These are phyloP conservation scores for Patiria pectinifera DNA, from an alignment of 53 echinoderm and acorn worm species.

Conservation along the genomic window DNA sequence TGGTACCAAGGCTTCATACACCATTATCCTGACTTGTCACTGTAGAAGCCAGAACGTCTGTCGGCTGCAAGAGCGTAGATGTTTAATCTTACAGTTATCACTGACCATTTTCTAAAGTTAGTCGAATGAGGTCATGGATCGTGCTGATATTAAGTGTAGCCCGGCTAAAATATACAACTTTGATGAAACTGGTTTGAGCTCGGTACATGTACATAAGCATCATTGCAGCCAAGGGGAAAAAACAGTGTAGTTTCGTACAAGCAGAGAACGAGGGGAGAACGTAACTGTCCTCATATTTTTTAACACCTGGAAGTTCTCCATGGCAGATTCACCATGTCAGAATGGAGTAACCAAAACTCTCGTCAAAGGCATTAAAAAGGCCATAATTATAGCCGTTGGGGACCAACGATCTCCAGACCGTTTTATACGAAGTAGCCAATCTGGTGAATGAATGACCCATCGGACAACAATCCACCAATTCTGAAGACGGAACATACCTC, in stretches of 20 bases:
- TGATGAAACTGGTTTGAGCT: conserved; percentile 57
- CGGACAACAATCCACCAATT: too few relatives aligned
- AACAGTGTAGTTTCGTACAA: conserved; percentile 48
- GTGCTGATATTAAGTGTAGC: conserved; percentile 10
- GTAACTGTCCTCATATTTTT: conserved; percentile 47
- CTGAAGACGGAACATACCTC: too few relatives aligned
- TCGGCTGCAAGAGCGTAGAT: conserved; percentile 58
- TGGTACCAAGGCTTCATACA: conserved; percentile 68
- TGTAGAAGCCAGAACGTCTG: conserved; percentile 67
- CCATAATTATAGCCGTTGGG: too few relatives aligned
- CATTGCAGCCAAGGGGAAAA: conserved; percentile 43
- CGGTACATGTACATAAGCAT: conserved; percentile 28
- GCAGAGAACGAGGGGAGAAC: conserved; percentile 37
- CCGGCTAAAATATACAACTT: conserved; percentile 36
- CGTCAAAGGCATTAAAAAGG: too few relatives aligned
- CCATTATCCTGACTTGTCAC: conserved; percentile 65
- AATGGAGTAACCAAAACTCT: too few relatives aligned
- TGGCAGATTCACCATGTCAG: too few relatives aligned
- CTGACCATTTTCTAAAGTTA: not conserved
- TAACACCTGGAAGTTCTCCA: too few relatives aligned
- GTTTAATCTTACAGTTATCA: conserved; percentile 50
- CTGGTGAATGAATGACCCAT: too few relatives aligned
- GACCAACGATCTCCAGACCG: too few relatives aligned
- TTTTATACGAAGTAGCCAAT: too few relatives aligned
- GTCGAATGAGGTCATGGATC: not conserved